These are phyloP conservation scores for Xiphydria camelus DNA, from an alignment of 2,888 invertebrate species.

Conservation along the genomic window DNA sequence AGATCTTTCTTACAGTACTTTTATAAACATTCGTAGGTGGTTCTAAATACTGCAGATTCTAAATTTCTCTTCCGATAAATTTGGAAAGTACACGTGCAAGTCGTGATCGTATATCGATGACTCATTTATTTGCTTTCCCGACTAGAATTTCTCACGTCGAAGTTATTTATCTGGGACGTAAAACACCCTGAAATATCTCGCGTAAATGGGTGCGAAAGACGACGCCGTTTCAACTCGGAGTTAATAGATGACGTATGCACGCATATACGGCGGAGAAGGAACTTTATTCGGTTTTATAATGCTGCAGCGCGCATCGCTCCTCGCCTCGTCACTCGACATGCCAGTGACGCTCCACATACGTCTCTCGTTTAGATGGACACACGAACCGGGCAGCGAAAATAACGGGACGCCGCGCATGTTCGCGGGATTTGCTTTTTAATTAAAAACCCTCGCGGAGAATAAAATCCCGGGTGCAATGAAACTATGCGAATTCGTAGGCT, in stretches of 20 bases:
- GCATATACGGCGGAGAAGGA: too few species aligned
- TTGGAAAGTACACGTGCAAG: too few species aligned
- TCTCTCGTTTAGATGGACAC: constrained; percentile 15
- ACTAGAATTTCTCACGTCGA: too few species aligned
- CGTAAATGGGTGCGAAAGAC: not conserved
- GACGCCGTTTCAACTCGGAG: not conserved
- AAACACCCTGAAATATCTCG: not conserved
- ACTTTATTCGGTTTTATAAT: not conserved
- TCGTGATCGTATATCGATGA: too few species aligned
- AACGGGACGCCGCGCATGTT: not conserved
- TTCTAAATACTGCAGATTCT: too few species aligned
- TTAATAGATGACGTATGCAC: too few species aligned
- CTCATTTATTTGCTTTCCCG: too few species aligned
- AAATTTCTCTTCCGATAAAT: too few species aligned
- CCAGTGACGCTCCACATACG: not conserved
- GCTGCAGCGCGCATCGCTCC: not conserved
- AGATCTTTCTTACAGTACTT: too few species aligned
- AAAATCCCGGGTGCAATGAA: not conserved
- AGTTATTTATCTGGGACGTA: too few species aligned
- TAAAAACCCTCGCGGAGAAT: constrained; percentile 10
- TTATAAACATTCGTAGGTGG: too few species aligned
- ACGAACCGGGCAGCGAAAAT: constrained; percentile 6
- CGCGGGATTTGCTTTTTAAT: constrained; percentile 12
- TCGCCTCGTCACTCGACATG: not conserved
- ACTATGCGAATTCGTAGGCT: too few species aligned